These are phyloP conservation scores for Pionites leucogaster DNA, from an alignment of 2,113 vertebrate genomes.

Conservation along the genomic window DNA sequence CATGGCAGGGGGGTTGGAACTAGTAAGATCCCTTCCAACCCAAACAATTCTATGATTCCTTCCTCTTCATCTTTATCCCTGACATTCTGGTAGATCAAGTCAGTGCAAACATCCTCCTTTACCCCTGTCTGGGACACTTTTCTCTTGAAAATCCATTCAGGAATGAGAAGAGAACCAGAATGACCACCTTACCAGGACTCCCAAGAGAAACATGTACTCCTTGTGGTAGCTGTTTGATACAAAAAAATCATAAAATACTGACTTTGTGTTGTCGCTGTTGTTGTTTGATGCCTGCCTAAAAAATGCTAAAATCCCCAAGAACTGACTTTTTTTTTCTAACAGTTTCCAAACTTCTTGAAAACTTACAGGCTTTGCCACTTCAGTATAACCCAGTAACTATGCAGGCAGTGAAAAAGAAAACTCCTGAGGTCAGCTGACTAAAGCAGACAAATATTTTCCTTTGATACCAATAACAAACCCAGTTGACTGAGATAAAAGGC, in stretches of 20 bases:
- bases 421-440: conserved; percentile 29
- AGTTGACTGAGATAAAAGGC: conserved; percentile 17
- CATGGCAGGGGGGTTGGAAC: neutral
- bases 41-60: neutral
- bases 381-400: neutral
- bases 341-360: neutral
- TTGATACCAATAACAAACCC: conserved; percentile 5
- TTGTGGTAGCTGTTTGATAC: neutral
- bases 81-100: neutral
- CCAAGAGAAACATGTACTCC: neutral
- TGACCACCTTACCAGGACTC: neutral
- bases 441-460: conserved; percentile 46
- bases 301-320: neutral
- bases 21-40: neutral
- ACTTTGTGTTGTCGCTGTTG: neutral
- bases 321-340: neutral
- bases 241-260: neutral
- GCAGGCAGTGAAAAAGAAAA: neutral
- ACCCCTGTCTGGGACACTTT: neutral
- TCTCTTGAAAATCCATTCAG: neutral
- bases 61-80: neutral
- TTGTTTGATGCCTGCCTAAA: neutral
- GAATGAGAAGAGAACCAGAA: neutral
- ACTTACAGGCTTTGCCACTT: neutral
- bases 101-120: neutral